A percentile compares a stretch with the other conserved stretches of the same genome.
Conservation (phyloP, 2,797 vertebrate species). For the Liparis tanakae region DNA sequence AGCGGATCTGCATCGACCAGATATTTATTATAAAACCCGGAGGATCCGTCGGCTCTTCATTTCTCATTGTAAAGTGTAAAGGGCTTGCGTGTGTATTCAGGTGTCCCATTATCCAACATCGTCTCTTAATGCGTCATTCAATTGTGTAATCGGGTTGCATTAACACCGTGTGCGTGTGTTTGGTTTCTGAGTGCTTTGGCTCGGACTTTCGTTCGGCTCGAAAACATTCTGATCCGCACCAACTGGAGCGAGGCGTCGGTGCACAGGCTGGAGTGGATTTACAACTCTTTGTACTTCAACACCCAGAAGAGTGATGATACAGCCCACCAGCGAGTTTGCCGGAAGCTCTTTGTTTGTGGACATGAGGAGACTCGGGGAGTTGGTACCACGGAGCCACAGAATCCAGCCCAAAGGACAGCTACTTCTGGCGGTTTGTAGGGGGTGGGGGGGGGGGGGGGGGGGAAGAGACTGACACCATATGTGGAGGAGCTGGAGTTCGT, state of each 20-base stretch:
- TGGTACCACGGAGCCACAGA: slow-evolving; percentile 1
- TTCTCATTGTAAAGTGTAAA: background rate
- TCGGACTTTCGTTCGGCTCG: slow-evolving; percentile 18
- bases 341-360: slow-evolving; percentile 34
- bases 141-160: background rate
- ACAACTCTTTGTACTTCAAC: slow-evolving; percentile 14
- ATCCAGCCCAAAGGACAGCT: background rate
- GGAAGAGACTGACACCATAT: slow-evolving; percentile 9
- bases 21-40: slow-evolving; percentile 36
- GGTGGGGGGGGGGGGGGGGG: slow-evolving; percentile 5
- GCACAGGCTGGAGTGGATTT: slow-evolving; percentile 45
- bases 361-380: slow-evolving; percentile 13
- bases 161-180: background rate
- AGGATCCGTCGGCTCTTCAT: slow-evolving; percentile 11
- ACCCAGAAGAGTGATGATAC: slow-evolving; percentile 41
- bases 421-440: background rate
- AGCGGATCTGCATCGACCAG: slow-evolving; percentile 42
- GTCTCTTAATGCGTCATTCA: background rate
- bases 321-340: slow-evolving; percentile 38
- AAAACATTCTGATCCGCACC: slow-evolving; percentile 46
- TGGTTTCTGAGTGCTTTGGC: slow-evolving; percentile 13
- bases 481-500: background rate
- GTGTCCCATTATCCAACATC: background rate
- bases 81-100: slow-evolving; percentile 3
- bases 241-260: slow-evolving; percentile 37